Evolutionary conservation across 1,140 invertebrate species (phyloP).

Genomic region (Cydia amplana): DNA sequence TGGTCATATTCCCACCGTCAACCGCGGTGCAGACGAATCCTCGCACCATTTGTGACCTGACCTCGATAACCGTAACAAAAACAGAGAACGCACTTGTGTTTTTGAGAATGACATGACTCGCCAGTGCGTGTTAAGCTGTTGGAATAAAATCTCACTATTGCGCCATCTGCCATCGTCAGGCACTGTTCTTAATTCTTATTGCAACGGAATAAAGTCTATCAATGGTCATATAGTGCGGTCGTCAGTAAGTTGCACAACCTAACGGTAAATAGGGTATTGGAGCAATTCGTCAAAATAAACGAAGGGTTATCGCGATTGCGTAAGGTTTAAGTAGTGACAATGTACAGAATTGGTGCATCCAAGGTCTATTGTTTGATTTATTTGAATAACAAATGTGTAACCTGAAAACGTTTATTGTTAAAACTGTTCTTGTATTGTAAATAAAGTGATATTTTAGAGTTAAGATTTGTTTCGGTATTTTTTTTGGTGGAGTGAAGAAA

Average conservation of each 20-base stretch:
- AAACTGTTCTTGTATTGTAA: too few relatives aligned
- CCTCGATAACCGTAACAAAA: neutral
- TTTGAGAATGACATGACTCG: neutral
- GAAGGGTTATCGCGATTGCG: neutral
- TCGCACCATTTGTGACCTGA: neutral
- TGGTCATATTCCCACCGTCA: neutral
- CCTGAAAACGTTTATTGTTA: too few relatives aligned
- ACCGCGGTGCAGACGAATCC: neutral
- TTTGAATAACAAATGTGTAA: neutral
- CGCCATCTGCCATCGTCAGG: neutral
- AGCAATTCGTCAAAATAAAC: constrained; percentile 14
- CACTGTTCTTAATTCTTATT: neutral
- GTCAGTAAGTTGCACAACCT: neutral
- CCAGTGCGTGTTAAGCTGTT: neutral
- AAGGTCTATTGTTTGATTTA: neutral
- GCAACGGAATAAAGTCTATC: too few relatives aligned
- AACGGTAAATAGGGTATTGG: constrained; percentile 4
- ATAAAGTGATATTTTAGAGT: too few relatives aligned
- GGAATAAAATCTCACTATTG: too few relatives aligned
- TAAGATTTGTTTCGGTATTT: too few relatives aligned
- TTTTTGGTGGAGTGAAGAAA: too few relatives aligned
- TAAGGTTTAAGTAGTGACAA: constrained; percentile 4
- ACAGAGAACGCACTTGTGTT: too few relatives aligned
- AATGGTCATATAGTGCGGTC: neutral
- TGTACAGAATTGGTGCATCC: neutral